Evolutionary conservation across 2,888 invertebrate genomes (phyloP), one percentile per base, ranked within the genome.

Genomic region (Acleris laterana): DNA sequence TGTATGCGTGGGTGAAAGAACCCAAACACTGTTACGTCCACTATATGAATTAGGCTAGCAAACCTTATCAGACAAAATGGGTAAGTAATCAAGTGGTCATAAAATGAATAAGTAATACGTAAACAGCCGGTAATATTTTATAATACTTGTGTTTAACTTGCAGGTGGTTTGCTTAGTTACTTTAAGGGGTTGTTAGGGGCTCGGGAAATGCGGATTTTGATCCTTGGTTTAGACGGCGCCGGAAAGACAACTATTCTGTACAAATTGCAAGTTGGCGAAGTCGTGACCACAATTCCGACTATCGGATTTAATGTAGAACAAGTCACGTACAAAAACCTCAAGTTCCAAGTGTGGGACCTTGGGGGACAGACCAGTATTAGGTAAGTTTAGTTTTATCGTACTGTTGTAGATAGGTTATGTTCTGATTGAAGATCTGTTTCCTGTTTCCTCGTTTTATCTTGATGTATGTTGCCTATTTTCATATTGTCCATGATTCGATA

Each of bases 291-390:
- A 44, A 99, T 97, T 92, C 98, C 99, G 71, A 99, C 99, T 11
- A 99, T 99, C 88, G 99, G 95, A 52, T 99, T 99, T 93, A 99
- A 99, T 93, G 99, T 99, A 77, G 99, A 99, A 93, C 99, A 99
- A 95, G 99, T 99, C 68, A 98, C 98, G 77, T 99, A 99, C 89
- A 99, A 99, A 94, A 99, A 99, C 94, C 95, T 99, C 73, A 99
- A 99, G 93, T 99, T 99, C 86, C 99, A 99, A 96, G 99, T 98
- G 38, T 99, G 99, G 99, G 99, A 99, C 94, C 94, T 99, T 62
- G 99, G 99, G 62, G 99, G 99, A 77, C 99, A 99, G 88, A 99
- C 99, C 70, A 99, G 99, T 94, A 99, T 99, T 91, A 96, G 98
- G 98, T 98, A 93, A 83, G 83, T 74, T 60, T 52, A 52, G 51